These are phyloP conservation scores for Octopus bimaculoides DNA, from an alignment of 1,140 invertebrate species.

Conservation along the genomic window DNA sequence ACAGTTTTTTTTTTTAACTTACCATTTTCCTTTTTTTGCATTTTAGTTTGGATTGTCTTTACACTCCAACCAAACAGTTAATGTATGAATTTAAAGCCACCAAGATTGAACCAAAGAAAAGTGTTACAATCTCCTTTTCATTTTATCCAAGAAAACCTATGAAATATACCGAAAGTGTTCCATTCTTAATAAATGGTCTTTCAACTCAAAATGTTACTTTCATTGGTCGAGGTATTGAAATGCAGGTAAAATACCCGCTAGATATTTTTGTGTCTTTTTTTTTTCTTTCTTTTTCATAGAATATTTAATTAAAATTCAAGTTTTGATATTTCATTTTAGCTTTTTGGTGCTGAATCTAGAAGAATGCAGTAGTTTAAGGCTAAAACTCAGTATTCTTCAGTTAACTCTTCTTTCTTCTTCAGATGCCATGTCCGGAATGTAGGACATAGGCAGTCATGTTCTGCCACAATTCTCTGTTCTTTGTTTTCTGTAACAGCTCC, in stretches of 20 bases:
- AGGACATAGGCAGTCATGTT: no score
- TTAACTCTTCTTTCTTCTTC: no score
- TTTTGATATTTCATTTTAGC: no score
- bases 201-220: conserved; percentile 51
- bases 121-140: conserved; percentile 44
- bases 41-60: conserved; percentile 54
- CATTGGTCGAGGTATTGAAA: conserved; percentile 50
- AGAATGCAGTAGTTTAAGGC: no score
- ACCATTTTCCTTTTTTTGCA: not conserved
- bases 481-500: no score
- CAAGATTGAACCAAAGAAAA: conserved; percentile 45
- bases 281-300: no score
- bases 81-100: conserved; percentile 50
- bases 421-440: no score
- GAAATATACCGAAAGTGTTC: conserved; percentile 49
- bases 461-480: no score
- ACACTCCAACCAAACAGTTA: conserved; percentile 45
- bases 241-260: conserved; percentile 41
- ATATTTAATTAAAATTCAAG: no score
- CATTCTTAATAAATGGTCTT: conserved; percentile 57
- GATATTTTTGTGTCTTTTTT: no score
- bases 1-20: not conserved
- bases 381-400: no score
- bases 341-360: no score
- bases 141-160: conserved; percentile 52